Conservation (phyloP, 2,888 invertebrate species). For the Oscheius sp. region DNA sequence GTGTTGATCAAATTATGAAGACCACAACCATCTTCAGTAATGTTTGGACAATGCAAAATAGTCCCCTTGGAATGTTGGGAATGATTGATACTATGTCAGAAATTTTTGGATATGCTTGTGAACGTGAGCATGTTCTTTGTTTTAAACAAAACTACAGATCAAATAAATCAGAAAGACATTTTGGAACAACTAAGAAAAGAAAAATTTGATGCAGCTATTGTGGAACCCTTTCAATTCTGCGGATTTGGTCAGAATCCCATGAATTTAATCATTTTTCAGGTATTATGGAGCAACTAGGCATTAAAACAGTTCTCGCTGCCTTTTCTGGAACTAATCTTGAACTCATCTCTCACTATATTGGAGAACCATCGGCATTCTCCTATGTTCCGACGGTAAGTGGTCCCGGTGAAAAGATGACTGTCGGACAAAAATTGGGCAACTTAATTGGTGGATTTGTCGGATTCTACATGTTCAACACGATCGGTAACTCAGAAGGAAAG, state of each 20-base stretch:
- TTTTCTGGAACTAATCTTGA: slow-evolving; percentile 18
- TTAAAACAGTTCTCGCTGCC: slow-evolving; percentile 8
- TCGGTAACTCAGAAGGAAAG: not conserved
- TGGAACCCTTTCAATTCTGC: slow-evolving; percentile 28
- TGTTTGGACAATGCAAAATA: slow-evolving; percentile 10
- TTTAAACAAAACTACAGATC: not conserved
- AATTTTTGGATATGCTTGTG: slow-evolving; percentile 6
- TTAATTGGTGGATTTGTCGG: slow-evolving; percentile 2
- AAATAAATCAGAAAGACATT: slow-evolving; percentile 14
- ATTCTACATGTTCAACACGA: slow-evolving; percentile 13
- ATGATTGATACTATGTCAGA: slow-evolving; percentile 7
- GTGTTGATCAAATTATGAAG: slow-evolving; percentile 5
- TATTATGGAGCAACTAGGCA: slow-evolving; percentile 9
- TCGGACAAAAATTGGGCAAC: slow-evolving; percentile 9
- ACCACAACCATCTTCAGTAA: slow-evolving; percentile 1
- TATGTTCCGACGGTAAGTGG: slow-evolving; percentile 1
- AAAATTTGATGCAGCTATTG: slow-evolving; percentile 27
- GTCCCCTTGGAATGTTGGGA: not conserved
- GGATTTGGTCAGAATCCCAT: slow-evolving; percentile 23
- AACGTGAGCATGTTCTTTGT: slow-evolving; percentile 1
- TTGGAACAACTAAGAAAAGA: slow-evolving; percentile 1
- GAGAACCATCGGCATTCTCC: slow-evolving; percentile 7
- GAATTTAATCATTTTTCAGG: slow-evolving; percentile 6
- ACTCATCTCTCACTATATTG: slow-evolving; percentile 10
- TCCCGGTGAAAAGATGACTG: not conserved